Evolutionary conservation across 2,797 vertebrate species (phyloP), one percentile per base, ranked within the genome.

Genomic region (Xerus rutilus): DNA sequence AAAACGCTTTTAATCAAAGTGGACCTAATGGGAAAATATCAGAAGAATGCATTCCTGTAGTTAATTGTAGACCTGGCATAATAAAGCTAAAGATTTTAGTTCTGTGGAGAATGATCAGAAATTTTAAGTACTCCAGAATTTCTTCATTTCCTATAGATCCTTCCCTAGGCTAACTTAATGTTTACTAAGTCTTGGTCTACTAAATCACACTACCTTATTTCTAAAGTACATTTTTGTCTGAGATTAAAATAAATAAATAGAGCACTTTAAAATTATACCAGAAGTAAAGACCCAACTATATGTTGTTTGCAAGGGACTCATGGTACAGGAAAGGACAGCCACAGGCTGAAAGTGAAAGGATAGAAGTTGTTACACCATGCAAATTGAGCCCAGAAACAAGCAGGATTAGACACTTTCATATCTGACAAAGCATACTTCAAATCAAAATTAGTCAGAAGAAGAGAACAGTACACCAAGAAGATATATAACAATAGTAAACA

Each of bases 81-180:
- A 65, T 7, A 54, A 94, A 95, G 14, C 30, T 78, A 78, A 82
- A 57, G 32, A 35, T 21, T 96, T 95, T 87, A 89, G 78, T 91
- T 98, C 84, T 89, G 30, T 6, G 47, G 0, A 87, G 15, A 93
- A 90, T 65, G 18, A 94, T 82, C 1, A 91, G 92, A 93, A 57
- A 10, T 73, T n/a, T 6, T 23, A 86, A 82, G 30, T 69, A 65
- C 32, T 96, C 62, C 57, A 67, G 5, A 76, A 92, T 84, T 52
- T 91, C 21, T 74, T 89, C 45, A 93, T 85, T 92, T 96, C 74
- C 74, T 67, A 67, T 39, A 93, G 54, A 87, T 87, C 69, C 12
- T 1, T 0, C 3, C 12, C 73, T 92, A 45, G 81, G 87, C 9
- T 76, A 97, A 94, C 89, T 57, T 86, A 73, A 73, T 54, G 89